Base-by-base conservation (phyloP, 2,797 vertebrate genomes). In the Fistularia commersonii region DNA sequence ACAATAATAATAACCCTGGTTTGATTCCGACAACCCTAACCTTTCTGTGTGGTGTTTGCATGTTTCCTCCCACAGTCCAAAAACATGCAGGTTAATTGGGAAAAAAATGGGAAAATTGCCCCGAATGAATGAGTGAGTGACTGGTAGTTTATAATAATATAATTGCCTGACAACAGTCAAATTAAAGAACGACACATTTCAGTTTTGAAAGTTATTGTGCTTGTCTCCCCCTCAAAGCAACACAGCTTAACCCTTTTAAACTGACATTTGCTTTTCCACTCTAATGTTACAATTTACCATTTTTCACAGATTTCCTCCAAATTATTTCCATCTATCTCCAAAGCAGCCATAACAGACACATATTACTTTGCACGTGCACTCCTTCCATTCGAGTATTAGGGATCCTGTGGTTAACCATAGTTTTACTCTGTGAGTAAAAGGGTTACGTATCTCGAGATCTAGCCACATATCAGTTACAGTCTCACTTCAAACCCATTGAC, bases 241-340 rank as follows among this genome's bases (percentile, higher is more conserved):
- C 73, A 13, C 42, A 32, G 41, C 76, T 76, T 61, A 36, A 32
- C 71, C 67, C 85, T 70, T 77, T 76, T 63, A 72, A 66, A 72
- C 75, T 39, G 60, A 72, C 80, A 75, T 56, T 77, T 74, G 68
- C 80, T 39, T 77, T 82, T 80, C 72, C 77, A 64, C 86, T 72
- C 84, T 67, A 80, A 80, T 67, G 74, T 82, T 71, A 88, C 87
- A 87, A 89, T 90, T 89, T 89, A 81, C 76, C 83, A 76, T 78
- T 85, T 89, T 88, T 90, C 88, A 88, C 84, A 88, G 87, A 91
- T 90, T 89, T 84, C 82, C 76, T 80, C 84, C 79, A 86, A 91
- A 91, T 92, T 90, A 92, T 85, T 87, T 91, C 85, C 86, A 86
- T 89, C 90, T 86, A 90, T 89, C 91, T 90, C 88, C 83, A 90